phyloP scores from a whole-genome alignment of 1,140 invertebrate genomes.

The Euglossa dilemma region DNA sequence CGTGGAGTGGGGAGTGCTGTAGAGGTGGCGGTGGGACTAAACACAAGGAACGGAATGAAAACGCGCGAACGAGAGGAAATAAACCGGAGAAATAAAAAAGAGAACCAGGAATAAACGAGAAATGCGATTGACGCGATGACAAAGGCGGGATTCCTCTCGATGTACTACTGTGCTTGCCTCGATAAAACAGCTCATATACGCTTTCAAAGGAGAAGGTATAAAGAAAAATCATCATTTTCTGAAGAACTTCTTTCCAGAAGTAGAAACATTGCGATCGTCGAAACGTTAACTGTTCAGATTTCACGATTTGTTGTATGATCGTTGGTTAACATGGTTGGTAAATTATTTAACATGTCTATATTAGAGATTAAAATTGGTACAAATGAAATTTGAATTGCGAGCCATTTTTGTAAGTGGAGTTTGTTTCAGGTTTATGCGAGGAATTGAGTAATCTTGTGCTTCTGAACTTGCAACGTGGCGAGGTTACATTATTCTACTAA shows the following conservation, averaged over 20 bases:
- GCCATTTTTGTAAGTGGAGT: not conserved
- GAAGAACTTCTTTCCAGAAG: too few species aligned
- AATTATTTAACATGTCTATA: not conserved
- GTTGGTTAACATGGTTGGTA: too few species aligned
- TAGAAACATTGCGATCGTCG: too few species aligned
- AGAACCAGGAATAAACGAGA: conserved; percentile 29
- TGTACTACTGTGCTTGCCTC: conserved; percentile 15
- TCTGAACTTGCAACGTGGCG: not conserved
- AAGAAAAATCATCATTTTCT: not conserved
- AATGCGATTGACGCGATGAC: conserved; percentile 27
- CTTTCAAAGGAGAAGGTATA: not conserved
- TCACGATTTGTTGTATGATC: not conserved
- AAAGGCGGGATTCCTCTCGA: conserved; percentile 36
- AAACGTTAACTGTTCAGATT: not conserved
- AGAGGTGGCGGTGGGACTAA: not conserved
- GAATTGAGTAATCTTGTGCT: not conserved
- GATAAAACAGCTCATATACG: not conserved
- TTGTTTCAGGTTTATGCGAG: not conserved
- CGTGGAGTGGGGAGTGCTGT: not conserved
- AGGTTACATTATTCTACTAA: not conserved
- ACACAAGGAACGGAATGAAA: conserved; percentile 20
- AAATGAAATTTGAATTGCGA: not conserved
- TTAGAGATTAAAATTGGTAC: not conserved
- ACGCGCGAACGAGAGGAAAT: conserved; percentile 1
- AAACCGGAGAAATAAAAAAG: not conserved